Evolutionary conservation across 2,113 vertebrate species (phyloP), one percentile per base, ranked within the genome.

Genomic region (Melanotaenia duboulayi): DNA sequence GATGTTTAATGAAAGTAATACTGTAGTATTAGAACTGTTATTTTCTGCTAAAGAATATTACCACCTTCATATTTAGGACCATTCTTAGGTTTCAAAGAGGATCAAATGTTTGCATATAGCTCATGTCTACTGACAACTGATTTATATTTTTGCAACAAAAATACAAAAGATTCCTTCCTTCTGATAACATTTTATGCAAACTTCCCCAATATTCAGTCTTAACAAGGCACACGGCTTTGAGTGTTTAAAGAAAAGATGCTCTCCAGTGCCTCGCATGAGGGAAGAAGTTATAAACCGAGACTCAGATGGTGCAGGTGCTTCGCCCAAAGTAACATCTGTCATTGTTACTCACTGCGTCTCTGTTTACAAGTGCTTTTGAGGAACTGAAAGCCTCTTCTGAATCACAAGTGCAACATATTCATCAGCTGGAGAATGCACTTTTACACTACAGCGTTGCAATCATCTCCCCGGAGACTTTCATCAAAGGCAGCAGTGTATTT

Each of bases 321-420:
- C 10, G 20, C 66, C 44, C 28, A 50, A 39, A 59, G 42, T 49
- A 28, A 50, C 19, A 22, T 11, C 46, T 40, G 57, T 52, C 35
- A 32, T 25, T 61, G 24, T 32, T 28, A 10, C 59, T 71, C 46
- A 25, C 28, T 42, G 19, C 32, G 11, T 57, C 11, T 58, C 54
- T 69, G 66, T 69, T 54, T 64, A 20, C 25, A n/a, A 4, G n/a
- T 19, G 55, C 63, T 52, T 46, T 54, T 46, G 63, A 66, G 40
- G 72, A 67, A 60, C 40, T 59, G 19, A 35, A 51, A 75, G 40
- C 49, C 23, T 56, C 64, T 54, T 69, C 52, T 65, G 52, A 56
- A 40, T 23, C 52, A 32, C 17, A 56, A 48, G 42, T 23, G 32
- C 24, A 35, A 68, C 65, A 49, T 32, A 24, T 56, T 64, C 40